phyloP scores from a whole-genome alignment of 1,140 invertebrate genomes.

The Megalopta genalis region DNA sequence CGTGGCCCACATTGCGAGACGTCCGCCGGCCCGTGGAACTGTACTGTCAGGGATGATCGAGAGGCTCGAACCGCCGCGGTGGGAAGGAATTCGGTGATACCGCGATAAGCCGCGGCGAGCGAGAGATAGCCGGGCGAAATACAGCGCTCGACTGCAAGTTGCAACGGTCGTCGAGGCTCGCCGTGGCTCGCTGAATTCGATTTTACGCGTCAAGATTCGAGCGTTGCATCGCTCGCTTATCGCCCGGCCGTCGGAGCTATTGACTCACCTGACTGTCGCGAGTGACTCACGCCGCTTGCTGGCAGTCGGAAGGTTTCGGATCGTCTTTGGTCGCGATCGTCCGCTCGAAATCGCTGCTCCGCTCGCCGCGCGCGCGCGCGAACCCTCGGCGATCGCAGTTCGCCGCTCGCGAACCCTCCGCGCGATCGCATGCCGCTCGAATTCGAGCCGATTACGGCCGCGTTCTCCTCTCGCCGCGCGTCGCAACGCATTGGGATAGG shows the following conservation, averaged over 20 bases:
- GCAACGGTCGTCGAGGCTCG: background rate
- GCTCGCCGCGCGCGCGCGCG: too few species aligned
- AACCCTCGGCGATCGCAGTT: too few species aligned
- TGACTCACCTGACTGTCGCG: constrained; percentile 54
- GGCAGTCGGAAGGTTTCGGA: constrained; percentile 13
- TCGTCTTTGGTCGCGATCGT: constrained; percentile 32
- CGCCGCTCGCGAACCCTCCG: too few species aligned
- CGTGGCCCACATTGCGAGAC: background rate
- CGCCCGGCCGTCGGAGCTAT: constrained; percentile 34
- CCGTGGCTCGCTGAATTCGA: background rate
- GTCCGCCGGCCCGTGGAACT: background rate
- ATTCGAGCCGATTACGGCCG: constrained; percentile 17
- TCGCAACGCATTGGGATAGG: constrained; percentile 69
- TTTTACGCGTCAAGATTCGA: constrained; percentile 33
- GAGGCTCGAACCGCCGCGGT: background rate
- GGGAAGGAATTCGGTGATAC: background rate
- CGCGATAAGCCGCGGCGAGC: background rate
- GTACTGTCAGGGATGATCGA: background rate
- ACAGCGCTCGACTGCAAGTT: background rate
- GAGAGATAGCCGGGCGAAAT: background rate
- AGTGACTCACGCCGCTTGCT: constrained; percentile 35
- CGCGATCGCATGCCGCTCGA: background rate
- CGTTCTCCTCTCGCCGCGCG: constrained; percentile 2
- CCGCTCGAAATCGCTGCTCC: constrained; percentile 26
- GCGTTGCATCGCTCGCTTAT: constrained; percentile 15